Percentiles rank a stretch among this genome's conserved stretches.
phyloP scores from a whole-genome alignment of 1,140 invertebrate genomes.

The Calliphora vicina region DNA sequence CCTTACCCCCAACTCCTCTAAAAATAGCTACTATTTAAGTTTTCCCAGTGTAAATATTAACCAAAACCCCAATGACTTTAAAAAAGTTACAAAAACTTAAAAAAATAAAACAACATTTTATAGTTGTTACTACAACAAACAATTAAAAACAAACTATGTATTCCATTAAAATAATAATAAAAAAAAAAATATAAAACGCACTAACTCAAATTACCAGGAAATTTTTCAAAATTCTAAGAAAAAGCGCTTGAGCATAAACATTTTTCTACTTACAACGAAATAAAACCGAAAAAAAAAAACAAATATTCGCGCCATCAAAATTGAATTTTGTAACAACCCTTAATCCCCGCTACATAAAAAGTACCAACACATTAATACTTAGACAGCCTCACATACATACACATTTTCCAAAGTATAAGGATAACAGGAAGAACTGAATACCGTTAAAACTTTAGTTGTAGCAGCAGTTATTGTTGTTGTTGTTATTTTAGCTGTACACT shows the following conservation, averaged over 20 bases:
- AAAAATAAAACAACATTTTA: not conserved
- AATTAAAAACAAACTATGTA: not conserved
- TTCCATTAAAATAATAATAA: not conserved
- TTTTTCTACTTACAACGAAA: not conserved
- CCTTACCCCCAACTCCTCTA: not conserved
- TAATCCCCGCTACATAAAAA: not conserved
- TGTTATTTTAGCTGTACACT: not conserved
- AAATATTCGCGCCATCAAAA: constrained; percentile 23
- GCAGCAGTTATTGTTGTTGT: not conserved
- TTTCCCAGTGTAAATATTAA: not conserved
- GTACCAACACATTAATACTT: not conserved
- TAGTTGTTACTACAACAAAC: constrained; percentile 3
- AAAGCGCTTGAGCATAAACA: constrained; percentile 36
- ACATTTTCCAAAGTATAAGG: not conserved
- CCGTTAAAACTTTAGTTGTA: not conserved
- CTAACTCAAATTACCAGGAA: not conserved
- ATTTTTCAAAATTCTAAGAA: constrained; percentile 11
- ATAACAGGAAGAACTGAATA: not conserved
- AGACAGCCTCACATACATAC: not conserved
- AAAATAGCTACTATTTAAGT: not conserved
- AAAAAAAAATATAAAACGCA: not conserved
- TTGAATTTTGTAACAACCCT: not conserved
- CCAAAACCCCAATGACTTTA: not conserved
- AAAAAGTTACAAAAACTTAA: not conserved
- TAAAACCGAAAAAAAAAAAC: constrained; percentile 15